phyloP scores from a whole-genome alignment of 2,113 vertebrate species.

The Podarcis muralis region DNA sequence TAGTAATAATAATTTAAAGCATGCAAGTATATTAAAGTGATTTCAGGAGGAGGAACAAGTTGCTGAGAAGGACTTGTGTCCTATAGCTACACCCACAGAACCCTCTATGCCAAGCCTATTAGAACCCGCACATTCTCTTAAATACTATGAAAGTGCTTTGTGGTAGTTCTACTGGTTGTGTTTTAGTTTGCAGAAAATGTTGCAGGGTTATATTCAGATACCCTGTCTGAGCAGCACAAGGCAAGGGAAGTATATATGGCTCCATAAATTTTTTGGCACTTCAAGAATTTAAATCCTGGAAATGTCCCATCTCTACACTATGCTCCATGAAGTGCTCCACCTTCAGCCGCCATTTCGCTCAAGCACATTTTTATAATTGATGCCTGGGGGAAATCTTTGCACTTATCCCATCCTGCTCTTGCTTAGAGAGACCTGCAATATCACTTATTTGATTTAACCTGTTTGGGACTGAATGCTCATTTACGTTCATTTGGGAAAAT shows the following conservation, averaged over 20 bases:
- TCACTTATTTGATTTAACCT: not conserved
- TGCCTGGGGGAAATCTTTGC: not conserved
- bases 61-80: not conserved
- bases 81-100: no score
- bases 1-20: no score
- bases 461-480: not conserved
- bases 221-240: not conserved
- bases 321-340: not conserved
- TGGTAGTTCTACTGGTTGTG: not conserved
- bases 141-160: not conserved
- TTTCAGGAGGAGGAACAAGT: not conserved
- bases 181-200: not conserved
- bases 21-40: not conserved
- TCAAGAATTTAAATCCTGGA: not conserved
- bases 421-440: not conserved
- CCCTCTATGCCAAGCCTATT: not conserved
- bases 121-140: not conserved
- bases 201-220: not conserved
- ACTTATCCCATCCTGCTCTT: no score
- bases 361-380: not conserved
- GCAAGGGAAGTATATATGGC: not conserved
- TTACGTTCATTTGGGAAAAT: not conserved
- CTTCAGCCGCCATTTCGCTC: not conserved
- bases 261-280: not conserved
- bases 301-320: not conserved